Evolutionary conservation across 1,140 invertebrate species (phyloP).

Genomic region (Dreissena polymorpha): DNA sequence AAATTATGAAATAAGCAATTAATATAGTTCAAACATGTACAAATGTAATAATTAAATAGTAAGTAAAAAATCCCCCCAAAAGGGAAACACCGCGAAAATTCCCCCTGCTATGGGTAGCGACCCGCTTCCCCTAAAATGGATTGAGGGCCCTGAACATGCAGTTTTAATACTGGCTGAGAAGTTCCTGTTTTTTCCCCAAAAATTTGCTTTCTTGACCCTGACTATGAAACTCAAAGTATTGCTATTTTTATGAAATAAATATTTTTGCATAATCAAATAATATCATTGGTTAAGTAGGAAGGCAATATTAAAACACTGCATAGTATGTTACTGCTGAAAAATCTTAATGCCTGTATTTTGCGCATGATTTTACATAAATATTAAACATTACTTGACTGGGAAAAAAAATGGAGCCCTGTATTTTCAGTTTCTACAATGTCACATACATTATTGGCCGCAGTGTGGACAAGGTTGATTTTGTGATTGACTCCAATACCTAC

Average conservation of each 20-base stretch:
- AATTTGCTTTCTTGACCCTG: too few relatives aligned
- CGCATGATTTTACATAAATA: not conserved
- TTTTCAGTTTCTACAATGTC: slow-evolving; percentile 58
- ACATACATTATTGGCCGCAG: slow-evolving; percentile 63
- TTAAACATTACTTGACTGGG: not conserved
- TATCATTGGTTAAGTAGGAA: not conserved
- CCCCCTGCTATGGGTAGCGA: too few relatives aligned
- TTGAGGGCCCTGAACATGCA: too few relatives aligned
- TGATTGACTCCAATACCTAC: slow-evolving; percentile 58
- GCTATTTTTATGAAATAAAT: not conserved
- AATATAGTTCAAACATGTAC: too few relatives aligned
- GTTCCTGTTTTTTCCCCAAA: too few relatives aligned
- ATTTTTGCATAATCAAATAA: not conserved
- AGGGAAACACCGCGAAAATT: too few relatives aligned
- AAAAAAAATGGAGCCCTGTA: too few relatives aligned
- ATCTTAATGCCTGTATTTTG: not conserved
- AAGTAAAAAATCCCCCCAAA: too few relatives aligned
- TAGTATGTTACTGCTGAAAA: not conserved
- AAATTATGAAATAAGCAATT: too few relatives aligned
- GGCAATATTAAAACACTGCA: not conserved
- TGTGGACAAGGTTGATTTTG: slow-evolving; percentile 54
- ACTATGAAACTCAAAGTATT: not conserved
- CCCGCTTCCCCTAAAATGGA: too few relatives aligned
- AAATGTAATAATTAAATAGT: too few relatives aligned
- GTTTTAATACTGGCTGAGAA: too few relatives aligned